Base-by-base conservation (phyloP, 2,113 vertebrate species). In the Siphamia tubifer region DNA sequence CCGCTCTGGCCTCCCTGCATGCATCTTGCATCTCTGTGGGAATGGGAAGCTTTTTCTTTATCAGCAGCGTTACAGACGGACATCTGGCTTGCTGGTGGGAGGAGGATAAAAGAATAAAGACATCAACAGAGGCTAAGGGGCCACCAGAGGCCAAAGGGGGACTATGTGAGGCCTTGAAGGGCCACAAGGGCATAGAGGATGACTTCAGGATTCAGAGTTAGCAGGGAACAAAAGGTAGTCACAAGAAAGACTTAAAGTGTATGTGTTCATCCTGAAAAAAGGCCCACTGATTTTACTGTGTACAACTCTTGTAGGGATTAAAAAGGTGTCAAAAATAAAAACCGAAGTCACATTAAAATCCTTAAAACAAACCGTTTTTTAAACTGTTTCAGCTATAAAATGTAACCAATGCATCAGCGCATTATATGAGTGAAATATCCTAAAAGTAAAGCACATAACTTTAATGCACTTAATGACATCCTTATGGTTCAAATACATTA, bases 1-100 rank as follows among this genome's bases (percentile, higher is more conserved):
- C 16, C 7, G 15, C 28, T 51, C n/a, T 45, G 44, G 36, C 54
- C 17, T 31, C 21, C 51, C 42, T 49, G 16, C 51, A 31, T 61
- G 66, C 25, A n/a, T 30, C 28, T 7, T n/a, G 27, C 15, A 17
- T 32, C 28, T 16, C 68, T 84, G 62, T 74, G 75, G 49, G 79
- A 76, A 85, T 56, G 17, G 23, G 38, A 68, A 57, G 20, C 17
- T 38, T 69, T 54, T 78, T 53, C 44, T 84, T 78, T 63, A 87
- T 84, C 70, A 47, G 69, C 47, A 40, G 65, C 20, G 28, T 80
- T 77, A 72, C 68, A 64, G 70, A 62, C 24, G 53, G 84, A 89
- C 84, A 90, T 89, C 85, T 90, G 90, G 81, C 39, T 65, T 43
- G 62, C 58, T 65, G 62, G 62, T 30, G 45, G 57, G 82, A 75